Percentiles rank a stretch among this genome's conserved stretches.
These are phyloP conservation scores for Fragum sueziense DNA, from an alignment of 2,888 invertebrate genomes.

Conservation along the genomic window DNA sequence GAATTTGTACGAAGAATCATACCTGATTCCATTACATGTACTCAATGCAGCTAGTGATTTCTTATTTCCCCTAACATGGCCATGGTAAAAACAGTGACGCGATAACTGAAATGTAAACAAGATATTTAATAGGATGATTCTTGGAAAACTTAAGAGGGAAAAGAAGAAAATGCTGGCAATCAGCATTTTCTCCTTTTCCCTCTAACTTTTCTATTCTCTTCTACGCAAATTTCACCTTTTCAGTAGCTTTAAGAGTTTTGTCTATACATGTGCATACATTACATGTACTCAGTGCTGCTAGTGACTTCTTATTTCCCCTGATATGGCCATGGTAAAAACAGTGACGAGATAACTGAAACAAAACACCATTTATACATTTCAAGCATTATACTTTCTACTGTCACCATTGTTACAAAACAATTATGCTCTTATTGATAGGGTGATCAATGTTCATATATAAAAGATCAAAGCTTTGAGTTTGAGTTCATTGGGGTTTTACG, in stretches of 20 bases:
- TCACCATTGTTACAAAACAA: too few relatives aligned
- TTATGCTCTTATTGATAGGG: too few relatives aligned
- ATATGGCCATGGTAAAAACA: conserved; percentile 89
- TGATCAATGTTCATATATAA: too few relatives aligned
- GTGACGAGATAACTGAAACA: conserved; percentile 76
- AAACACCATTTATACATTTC: too few relatives aligned
- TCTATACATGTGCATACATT: conserved; percentile 89
- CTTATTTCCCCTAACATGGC: conserved; percentile 87
- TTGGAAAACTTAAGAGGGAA: too few relatives aligned
- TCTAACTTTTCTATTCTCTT: too few relatives aligned
- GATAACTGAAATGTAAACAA: conserved; percentile 59
- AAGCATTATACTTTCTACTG: too few relatives aligned
- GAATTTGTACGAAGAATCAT: too few relatives aligned
- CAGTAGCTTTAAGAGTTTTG: too few relatives aligned
- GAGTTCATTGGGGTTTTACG: too few relatives aligned
- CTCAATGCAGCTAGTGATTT: conserved; percentile 88
- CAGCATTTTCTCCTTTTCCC: not conserved
- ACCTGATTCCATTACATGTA: conserved; percentile 90
- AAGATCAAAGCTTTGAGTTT: too few relatives aligned
- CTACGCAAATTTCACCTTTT: too few relatives aligned
- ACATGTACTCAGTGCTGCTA: conserved; percentile 89
- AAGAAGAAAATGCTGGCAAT: not conserved
- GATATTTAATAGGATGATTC: not conserved
- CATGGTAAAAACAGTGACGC: conserved; percentile 87
- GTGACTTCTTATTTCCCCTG: conserved; percentile 86